A percentile compares a stretch with the other conserved stretches of the same genome.
Conservation (phyloP, 2,888 invertebrate species). For the Campopleginae sp. region DNA sequence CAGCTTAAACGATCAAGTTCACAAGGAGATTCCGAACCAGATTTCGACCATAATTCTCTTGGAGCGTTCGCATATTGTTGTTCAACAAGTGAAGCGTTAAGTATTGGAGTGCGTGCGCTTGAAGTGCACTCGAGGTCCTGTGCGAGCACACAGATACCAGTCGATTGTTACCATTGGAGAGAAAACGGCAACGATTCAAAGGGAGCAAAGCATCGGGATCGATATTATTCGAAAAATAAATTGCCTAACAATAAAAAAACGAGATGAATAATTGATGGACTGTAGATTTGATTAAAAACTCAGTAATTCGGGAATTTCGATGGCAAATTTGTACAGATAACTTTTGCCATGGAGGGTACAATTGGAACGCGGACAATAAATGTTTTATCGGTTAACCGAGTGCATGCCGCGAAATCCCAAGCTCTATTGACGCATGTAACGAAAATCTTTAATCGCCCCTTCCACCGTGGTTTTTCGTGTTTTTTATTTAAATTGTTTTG, state of each 20-base stretch:
- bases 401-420: not conserved
- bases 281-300: too few species aligned
- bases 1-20: conserved; percentile 19
- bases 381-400: conserved; percentile 62
- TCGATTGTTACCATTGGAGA: conserved; percentile 24
- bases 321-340: too few species aligned
- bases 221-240: not conserved
- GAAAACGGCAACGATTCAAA: conserved; percentile 25
- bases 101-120: conserved; percentile 38
- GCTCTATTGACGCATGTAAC: conserved; percentile 67
- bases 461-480: conserved; percentile 56
- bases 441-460: conserved; percentile 70
- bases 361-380: conserved; percentile 38
- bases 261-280: not conserved
- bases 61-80: conserved; percentile 46
- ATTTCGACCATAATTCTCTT: conserved; percentile 10
- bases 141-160: conserved; percentile 7
- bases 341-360: not conserved
- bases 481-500: conserved; percentile 40
- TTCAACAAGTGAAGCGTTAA: conserved; percentile 61
- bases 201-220: not conserved
- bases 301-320: not conserved
- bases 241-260: not conserved
- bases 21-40: conserved; percentile 5
- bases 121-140: conserved; percentile 26